These are phyloP conservation scores for Pipistrellus pygmaeus DNA, from an alignment of 2,797 vertebrate genomes.

Conservation along the genomic window DNA sequence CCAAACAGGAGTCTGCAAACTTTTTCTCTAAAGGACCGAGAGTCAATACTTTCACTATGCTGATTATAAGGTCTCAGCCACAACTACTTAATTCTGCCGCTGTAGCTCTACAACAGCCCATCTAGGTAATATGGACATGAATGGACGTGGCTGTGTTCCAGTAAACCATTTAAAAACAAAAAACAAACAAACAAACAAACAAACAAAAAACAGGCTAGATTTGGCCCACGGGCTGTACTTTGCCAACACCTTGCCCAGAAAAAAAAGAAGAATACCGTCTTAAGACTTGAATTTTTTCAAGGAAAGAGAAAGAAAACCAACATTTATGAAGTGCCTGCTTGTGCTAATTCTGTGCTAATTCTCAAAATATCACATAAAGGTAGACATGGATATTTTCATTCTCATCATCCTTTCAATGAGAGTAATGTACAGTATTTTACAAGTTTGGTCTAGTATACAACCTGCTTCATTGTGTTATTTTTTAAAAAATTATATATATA, in stretches of 20 bases:
- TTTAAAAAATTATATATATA: too few relatives aligned
- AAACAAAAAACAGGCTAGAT: background rate
- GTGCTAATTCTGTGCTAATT: background rate
- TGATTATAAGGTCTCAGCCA: background rate
- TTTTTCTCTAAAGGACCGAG: background rate
- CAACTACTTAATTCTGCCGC: background rate
- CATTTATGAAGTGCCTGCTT: background rate
- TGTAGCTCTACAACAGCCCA: background rate
- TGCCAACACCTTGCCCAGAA: background rate
- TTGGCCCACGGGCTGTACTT: background rate
- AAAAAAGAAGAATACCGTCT: background rate
- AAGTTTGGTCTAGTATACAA: background rate
- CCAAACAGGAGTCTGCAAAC: background rate
- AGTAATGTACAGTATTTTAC: background rate
- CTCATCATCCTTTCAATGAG: background rate
- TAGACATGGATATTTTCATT: background rate
- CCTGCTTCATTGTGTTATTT: slow-evolving; percentile 23
- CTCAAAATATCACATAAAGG: background rate
- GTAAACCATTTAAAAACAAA: background rate
- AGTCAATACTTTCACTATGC: slow-evolving; percentile 20
- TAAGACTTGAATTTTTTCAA: slow-evolving; percentile 39
- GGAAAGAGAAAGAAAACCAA: slow-evolving; percentile 29
- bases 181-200: too few relatives aligned
- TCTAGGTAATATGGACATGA: background rate
- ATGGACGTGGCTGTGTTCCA: background rate